phyloP scores from a whole-genome alignment of 2,113 vertebrate genomes.

The Mystacornis crossleyi region DNA sequence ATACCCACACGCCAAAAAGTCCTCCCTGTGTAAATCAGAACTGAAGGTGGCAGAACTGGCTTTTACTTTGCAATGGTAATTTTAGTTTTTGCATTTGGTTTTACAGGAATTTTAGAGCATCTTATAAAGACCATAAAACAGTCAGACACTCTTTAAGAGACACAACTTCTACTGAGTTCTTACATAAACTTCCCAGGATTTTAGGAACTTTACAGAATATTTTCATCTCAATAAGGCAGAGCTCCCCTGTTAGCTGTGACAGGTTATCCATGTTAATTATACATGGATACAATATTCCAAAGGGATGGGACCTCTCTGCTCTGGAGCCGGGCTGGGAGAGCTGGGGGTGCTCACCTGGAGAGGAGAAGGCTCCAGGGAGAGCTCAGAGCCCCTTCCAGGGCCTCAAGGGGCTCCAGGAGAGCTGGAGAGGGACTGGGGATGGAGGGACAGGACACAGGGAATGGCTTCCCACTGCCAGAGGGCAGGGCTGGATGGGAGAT shows the following conservation, averaged over 20 bases:
- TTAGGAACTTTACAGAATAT: neutral
- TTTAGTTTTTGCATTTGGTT: neutral
- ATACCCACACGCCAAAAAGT: neutral
- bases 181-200: neutral
- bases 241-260: neutral
- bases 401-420: neutral
- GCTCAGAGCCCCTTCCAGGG: neutral
- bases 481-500: accelerated
- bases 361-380: neutral
- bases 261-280: neutral
- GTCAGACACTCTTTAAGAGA: neutral
- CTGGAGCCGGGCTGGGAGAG: neutral
- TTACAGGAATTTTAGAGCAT: neutral
- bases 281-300: neutral
- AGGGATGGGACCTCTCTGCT: neutral
- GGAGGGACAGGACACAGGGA: neutral
- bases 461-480: neutral
- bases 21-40: neutral
- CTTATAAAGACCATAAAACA: neutral
- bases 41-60: neutral
- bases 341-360: neutral
- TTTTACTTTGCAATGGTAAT: neutral
- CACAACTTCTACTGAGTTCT: neutral
- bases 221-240: neutral
- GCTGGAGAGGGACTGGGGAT: neutral